phyloP scores from a whole-genome alignment of 2,888 invertebrate genomes.

The Loripinus fragilis region DNA sequence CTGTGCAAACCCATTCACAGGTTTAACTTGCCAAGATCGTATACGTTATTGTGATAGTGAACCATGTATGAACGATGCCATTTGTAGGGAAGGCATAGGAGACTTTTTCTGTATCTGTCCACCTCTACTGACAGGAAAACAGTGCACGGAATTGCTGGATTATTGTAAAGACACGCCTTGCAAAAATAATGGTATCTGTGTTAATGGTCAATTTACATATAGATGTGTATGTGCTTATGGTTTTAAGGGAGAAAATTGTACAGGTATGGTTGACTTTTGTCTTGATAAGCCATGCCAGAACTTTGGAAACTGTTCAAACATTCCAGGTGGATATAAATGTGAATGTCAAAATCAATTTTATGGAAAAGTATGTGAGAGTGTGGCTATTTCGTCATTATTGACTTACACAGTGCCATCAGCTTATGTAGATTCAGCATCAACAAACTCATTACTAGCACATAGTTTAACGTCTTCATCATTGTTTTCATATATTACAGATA shows the following conservation, averaged over 20 bases:
- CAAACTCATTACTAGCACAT: too few species aligned
- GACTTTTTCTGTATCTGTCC: slow-evolving; percentile 47
- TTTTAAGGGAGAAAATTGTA: slow-evolving; percentile 36
- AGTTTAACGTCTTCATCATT: too few species aligned
- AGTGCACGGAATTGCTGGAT: slow-evolving; percentile 41
- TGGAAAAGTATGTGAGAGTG: slow-evolving; percentile 42
- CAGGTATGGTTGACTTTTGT: slow-evolving; percentile 46
- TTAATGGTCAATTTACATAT: slow-evolving; percentile 36
- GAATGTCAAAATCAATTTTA: slow-evolving; percentile 31
- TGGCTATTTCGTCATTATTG: neutral
- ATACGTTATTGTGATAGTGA: slow-evolving; percentile 40
- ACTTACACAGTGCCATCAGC: too few species aligned
- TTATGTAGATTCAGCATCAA: too few species aligned
- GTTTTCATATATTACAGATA: too few species aligned
- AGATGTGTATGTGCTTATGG: slow-evolving; percentile 49
- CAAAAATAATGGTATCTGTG: slow-evolving; percentile 34
- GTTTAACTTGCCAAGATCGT: slow-evolving; percentile 24
- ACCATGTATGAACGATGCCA: slow-evolving; percentile 45
- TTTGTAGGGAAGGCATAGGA: slow-evolving; percentile 26
- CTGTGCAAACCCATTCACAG: slow-evolving; percentile 36
- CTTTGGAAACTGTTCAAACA: slow-evolving; percentile 43
- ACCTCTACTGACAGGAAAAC: slow-evolving; percentile 40
- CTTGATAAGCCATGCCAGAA: slow-evolving; percentile 36
- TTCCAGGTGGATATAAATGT: slow-evolving; percentile 53
- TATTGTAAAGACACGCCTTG: slow-evolving; percentile 37